Evolutionary conservation across 2,797 vertebrate genomes (phyloP).

Genomic region (Micrastur ruficollis): DNA sequence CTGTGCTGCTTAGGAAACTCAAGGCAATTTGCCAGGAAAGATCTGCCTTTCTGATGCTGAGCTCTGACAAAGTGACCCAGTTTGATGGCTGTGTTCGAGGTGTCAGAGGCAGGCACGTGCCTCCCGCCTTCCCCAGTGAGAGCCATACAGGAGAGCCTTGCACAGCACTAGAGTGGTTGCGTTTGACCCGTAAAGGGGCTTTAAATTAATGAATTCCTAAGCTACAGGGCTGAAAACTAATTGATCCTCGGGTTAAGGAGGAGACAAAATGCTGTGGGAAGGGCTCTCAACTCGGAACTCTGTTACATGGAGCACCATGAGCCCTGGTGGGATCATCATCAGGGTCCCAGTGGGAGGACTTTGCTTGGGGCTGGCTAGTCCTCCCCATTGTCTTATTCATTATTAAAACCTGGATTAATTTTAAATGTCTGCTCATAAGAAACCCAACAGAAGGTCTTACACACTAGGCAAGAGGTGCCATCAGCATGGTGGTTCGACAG

Average conservation of each 20-base stretch:
- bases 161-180: background rate
- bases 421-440: background rate
- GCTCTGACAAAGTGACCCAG: background rate
- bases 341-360: background rate
- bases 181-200: background rate
- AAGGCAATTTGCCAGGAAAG: background rate
- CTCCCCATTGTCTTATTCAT: background rate
- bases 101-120: background rate
- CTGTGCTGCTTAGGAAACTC: background rate
- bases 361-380: background rate
- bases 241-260: background rate
- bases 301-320: background rate
- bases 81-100: background rate
- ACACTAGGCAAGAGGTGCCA: background rate
- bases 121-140: fast-evolving
- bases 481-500: background rate
- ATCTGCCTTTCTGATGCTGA: background rate
- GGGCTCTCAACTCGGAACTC: background rate
- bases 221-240: background rate
- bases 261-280: background rate
- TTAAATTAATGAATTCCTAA: background rate
- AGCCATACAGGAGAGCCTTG: background rate
- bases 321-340: background rate
- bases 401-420: background rate
- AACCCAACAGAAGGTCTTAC: background rate